Percentiles rank a stretch among this genome's conserved stretches.
phyloP scores from a whole-genome alignment of 2,888 invertebrate species.

The Machimus atricapillus region DNA sequence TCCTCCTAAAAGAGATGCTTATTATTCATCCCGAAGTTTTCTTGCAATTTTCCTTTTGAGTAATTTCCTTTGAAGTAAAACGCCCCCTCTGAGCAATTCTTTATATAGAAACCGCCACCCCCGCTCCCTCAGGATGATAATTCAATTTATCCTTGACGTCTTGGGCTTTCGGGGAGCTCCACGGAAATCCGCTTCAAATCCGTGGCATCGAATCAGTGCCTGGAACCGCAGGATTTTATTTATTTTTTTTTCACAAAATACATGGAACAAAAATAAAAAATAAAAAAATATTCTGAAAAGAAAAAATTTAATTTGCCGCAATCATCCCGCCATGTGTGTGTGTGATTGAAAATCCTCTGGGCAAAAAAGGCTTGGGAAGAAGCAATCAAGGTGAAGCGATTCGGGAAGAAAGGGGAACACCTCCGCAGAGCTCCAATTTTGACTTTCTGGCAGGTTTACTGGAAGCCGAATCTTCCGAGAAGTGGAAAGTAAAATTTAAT shows the following conservation, averaged over 20 bases:
- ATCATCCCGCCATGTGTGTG: not conserved
- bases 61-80: slow-evolving; percentile 10
- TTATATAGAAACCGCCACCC: not conserved
- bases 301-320: not conserved
- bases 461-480: not conserved
- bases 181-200: not conserved
- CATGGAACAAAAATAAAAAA: not conserved
- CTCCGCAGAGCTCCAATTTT: not conserved
- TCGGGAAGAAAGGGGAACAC: not conserved
- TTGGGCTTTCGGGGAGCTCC: not conserved
- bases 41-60: slow-evolving; percentile 3
- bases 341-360: not conserved
- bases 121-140: not conserved
- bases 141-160: not conserved
- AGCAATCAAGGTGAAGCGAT: not conserved
- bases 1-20: not conserved
- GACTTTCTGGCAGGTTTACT: not conserved
- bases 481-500: not conserved
- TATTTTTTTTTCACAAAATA: not conserved
- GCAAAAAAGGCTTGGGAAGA: not conserved
- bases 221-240: not conserved
- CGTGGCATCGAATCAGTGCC: not conserved
- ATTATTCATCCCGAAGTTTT: slow-evolving; percentile 3
- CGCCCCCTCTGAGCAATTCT: not conserved
- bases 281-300: not conserved